Conservation (phyloP, 2,797 vertebrate genomes). For the Enteromius viviparus region DNA sequence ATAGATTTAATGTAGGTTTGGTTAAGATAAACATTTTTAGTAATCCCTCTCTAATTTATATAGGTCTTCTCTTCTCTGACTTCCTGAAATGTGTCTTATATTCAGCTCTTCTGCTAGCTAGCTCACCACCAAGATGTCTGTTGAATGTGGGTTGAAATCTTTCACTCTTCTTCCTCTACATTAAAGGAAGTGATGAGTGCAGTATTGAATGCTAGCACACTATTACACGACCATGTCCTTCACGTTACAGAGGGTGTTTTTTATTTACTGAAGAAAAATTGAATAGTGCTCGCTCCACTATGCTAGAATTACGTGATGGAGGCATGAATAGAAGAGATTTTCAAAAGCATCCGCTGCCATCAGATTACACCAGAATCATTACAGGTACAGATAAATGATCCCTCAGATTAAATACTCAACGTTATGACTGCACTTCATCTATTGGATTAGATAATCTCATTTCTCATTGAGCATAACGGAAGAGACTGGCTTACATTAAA, state of each 20-base stretch:
- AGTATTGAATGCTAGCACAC: background rate
- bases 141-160: background rate
- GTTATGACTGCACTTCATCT: background rate
- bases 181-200: background rate
- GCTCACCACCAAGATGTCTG: background rate
- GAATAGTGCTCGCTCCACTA: background rate
- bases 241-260: no score
- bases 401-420: slow-evolving; percentile 19
- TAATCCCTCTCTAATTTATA: background rate
- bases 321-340: background rate
- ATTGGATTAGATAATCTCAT: slow-evolving; percentile 21
- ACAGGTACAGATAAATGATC: slow-evolving; percentile 31
- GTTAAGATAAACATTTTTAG: background rate
- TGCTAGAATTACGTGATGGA: background rate
- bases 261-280: background rate
- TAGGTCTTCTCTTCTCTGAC: background rate
- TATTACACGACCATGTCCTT: no score
- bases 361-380: slow-evolving; percentile 26
- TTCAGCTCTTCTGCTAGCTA: background rate
- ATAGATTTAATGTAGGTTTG: background rate
- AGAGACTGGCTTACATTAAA: slow-evolving; percentile 31
- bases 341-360: slow-evolving; percentile 11
- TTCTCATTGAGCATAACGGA: slow-evolving; percentile 30
- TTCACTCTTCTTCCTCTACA: background rate
- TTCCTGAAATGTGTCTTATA: background rate